These are phyloP conservation scores for Drosophila pallidifrons DNA, from an alignment of 1,140 invertebrate species.

Conservation along the genomic window DNA sequence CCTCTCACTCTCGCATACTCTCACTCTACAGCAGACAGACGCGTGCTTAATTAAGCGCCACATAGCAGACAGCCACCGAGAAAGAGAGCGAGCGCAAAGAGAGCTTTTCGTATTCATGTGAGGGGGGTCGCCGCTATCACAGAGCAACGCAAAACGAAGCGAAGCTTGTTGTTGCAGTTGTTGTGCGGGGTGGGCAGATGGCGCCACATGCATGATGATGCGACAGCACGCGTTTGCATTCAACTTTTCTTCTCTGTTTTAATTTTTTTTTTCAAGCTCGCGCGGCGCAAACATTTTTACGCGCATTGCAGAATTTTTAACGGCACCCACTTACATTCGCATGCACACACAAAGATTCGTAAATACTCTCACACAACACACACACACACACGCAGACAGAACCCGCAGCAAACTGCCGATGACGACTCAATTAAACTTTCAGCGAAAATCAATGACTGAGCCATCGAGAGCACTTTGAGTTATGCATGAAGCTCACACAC, in stretches of 20 bases:
- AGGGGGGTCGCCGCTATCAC: background rate
- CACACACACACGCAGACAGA: conserved; percentile 16
- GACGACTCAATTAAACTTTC: conserved; percentile 56
- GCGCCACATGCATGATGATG: conserved; percentile 28
- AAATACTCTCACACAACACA: conserved; percentile 11
- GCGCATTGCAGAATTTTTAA: conserved; percentile 40
- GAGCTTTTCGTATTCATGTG: conserved; percentile 48
- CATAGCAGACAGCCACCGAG: conserved; percentile 33
- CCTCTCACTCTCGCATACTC: conserved; percentile 18
- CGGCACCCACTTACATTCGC: conserved; percentile 19
- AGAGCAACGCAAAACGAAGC: conserved; percentile 10
- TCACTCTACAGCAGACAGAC: conserved; percentile 49
- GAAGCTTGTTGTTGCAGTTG: conserved; percentile 30
- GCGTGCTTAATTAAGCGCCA: conserved; percentile 77
- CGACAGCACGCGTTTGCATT: conserved; percentile 42
- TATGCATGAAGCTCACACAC: conserved; percentile 34
- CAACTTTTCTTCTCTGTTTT: conserved; percentile 21
- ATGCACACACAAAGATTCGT: background rate
- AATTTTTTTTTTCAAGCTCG: conserved; percentile 2
- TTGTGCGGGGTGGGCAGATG: conserved; percentile 33
- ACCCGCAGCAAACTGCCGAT: conserved; percentile 31
- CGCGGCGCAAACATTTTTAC: conserved; percentile 30
- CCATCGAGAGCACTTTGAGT: conserved; percentile 40
- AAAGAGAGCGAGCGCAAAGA: conserved; percentile 12
- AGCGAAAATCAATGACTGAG: conserved; percentile 50